phyloP scores from a whole-genome alignment of 2,888 invertebrate genomes.

The Junonia oenone region DNA sequence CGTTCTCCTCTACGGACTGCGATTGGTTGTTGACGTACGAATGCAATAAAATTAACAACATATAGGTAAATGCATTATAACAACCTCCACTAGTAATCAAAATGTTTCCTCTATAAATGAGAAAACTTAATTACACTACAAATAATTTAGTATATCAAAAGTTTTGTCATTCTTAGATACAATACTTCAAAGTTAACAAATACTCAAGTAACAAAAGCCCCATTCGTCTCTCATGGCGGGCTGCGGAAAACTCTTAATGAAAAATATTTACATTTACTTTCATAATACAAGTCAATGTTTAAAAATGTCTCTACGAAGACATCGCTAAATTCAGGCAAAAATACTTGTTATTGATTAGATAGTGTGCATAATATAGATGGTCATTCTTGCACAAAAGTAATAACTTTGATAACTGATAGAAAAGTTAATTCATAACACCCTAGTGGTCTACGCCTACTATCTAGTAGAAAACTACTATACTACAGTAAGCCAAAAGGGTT shows the following conservation, averaged over 20 bases:
- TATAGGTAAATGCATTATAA: slow-evolving; percentile 77
- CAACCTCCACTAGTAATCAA: slow-evolving; percentile 67
- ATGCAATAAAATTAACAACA: slow-evolving; percentile 80
- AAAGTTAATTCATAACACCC: slow-evolving; percentile 76
- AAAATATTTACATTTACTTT: slow-evolving; percentile 75
- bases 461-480: slow-evolving; percentile 76
- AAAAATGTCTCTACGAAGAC: slow-evolving; percentile 76
- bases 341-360: slow-evolving; percentile 60
- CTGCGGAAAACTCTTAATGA: slow-evolving; percentile 57
- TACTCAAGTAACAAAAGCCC: slow-evolving; percentile 69
- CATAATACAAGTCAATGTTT: slow-evolving; percentile 66
- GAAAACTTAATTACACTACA: slow-evolving; percentile 58
- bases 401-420: slow-evolving; percentile 74
- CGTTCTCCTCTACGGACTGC: slow-evolving; percentile 80
- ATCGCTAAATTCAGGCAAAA: slow-evolving; percentile 75
- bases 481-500: slow-evolving; percentile 77
- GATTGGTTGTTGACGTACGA: slow-evolving; percentile 79
- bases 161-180: slow-evolving; percentile 57
- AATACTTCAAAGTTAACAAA: slow-evolving; percentile 58
- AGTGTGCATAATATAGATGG: slow-evolving; percentile 72
- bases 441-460: slow-evolving; percentile 77
- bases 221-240: slow-evolving; percentile 67
- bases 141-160: slow-evolving; percentile 56
- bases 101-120: slow-evolving; percentile 57
- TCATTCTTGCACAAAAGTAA: slow-evolving; percentile 76